Evolutionary conservation across 2,888 invertebrate species (phyloP), one percentile per base, ranked within the genome.

Genomic region (Gibbula magus): DNA sequence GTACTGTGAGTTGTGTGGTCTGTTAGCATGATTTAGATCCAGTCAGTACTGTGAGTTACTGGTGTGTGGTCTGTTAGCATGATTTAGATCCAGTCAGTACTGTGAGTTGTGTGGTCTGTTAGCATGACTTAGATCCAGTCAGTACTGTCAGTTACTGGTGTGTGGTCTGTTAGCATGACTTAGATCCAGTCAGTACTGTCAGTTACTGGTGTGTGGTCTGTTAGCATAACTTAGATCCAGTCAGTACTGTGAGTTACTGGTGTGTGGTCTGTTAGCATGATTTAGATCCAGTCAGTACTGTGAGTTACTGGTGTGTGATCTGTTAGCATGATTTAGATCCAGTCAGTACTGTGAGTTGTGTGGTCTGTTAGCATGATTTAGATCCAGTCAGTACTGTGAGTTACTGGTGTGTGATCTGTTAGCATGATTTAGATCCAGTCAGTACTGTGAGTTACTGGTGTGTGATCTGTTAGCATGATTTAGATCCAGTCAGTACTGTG

Each of bases 21-120:
- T 61, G 61, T 61, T 18, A 25, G 61, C 61, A 61, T 61, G 61
- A 25, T n/a, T 61, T 61, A 61, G 61, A 61, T 61, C 61, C 61
- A 61, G 4, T 61, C 29, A 61, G 1, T 18, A 61, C 3, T 4
- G 13, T 10, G 10, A 1, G 5, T 8, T 10, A n/a, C n/a, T 45
- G 10, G 13, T 45, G 4, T 45, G 13, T 45, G 35, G 45, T 61
- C 61, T 61, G 61, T 61, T 18, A 25, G 61, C 61, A 61, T 61
- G 61, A 25, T n/a, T 61, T 61, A 61, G 61, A 61, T 61, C 61
- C 61, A 61, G 4, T 61, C 29, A 61, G 1, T 18, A 61, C 3
- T 4, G 1, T n/a, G n/a, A n/a, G 10, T 1, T 45, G 4, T 45
- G 13, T 45, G 35, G 45, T 61, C 61, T 61, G 61, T 61, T 18